phyloP scores from a whole-genome alignment of 2,113 vertebrate species.

The Falcunculus frontatus region DNA sequence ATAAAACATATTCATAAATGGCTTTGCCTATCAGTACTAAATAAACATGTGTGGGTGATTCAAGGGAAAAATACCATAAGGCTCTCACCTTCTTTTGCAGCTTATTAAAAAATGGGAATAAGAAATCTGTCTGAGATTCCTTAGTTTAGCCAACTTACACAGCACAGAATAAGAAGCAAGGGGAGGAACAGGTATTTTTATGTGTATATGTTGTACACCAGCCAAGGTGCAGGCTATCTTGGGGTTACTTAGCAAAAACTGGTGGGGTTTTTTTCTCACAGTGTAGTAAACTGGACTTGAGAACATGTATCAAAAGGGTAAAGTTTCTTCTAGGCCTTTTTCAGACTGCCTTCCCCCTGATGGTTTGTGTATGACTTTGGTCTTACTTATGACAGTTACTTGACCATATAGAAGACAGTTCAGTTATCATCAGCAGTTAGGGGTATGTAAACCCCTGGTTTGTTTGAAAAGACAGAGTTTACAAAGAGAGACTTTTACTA shows the following conservation, averaged over 20 bases:
- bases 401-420: neutral
- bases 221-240: neutral
- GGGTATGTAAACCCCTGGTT: neutral
- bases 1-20: neutral
- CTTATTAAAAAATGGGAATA: neutral
- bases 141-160: neutral
- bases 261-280: neutral
- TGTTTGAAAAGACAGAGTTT: neutral
- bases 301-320: neutral
- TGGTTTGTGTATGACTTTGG: neutral
- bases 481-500: neutral
- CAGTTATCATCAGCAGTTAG: neutral
- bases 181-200: fast-evolving
- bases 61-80: neutral
- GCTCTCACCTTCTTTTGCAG: neutral
- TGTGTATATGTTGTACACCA: neutral
- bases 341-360: neutral
- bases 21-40: neutral
- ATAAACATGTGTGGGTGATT: neutral
- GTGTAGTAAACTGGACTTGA: neutral
- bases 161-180: neutral
- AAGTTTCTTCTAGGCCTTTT: neutral
- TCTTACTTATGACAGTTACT: neutral
- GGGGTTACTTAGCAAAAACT: neutral
- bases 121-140: neutral